Evolutionary conservation across 92 coral and sea anemone species (phyloP).

Genomic region (Chrysogorgia sp.): DNA sequence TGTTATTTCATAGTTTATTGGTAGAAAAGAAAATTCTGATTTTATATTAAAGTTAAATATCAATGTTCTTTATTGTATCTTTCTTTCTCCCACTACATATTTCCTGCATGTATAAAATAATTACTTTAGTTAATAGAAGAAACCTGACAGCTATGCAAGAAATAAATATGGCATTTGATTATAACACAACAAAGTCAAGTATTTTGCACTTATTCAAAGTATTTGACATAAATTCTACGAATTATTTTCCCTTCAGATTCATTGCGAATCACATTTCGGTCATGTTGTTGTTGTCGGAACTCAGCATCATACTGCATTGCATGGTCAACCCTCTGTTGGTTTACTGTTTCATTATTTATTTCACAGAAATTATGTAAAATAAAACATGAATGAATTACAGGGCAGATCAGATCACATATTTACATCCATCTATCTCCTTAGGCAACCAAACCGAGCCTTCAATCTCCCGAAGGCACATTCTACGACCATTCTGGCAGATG

Average conservation of each 20-base stretch:
- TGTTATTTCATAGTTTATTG: neutral
- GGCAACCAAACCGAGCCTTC: conserved; percentile 66
- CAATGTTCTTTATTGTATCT: neutral
- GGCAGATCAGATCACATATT: conserved; percentile 51
- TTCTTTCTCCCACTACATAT: neutral
- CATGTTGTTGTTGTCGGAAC: conserved; percentile 13
- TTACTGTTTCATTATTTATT: conserved; percentile 8
- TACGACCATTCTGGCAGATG: conserved; percentile 63
- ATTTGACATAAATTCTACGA: conserved; percentile 47
- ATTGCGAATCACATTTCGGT: conserved; percentile 32
- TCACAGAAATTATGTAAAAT: conserved; percentile 55
- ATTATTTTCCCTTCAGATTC: conserved; percentile 44
- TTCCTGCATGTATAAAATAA: neutral
- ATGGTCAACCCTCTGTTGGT: conserved; percentile 12
- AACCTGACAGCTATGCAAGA: neutral
- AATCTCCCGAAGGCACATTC: conserved; percentile 71
- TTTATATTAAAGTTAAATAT: neutral
- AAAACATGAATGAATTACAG: conserved; percentile 55
- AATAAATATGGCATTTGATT: neutral
- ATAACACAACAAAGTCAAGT: neutral
- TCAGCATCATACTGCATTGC: conserved; percentile 14
- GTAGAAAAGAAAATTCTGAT: neutral
- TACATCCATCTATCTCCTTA: conserved; percentile 59
- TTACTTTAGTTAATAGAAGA: neutral
- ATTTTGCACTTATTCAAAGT: conserved; percentile 41